Percentiles rank a stretch among this genome's conserved stretches.
phyloP scores from a whole-genome alignment of 37 sponge, comb jelly and placozoan genomes.

The Beroe forskalii region DNA sequence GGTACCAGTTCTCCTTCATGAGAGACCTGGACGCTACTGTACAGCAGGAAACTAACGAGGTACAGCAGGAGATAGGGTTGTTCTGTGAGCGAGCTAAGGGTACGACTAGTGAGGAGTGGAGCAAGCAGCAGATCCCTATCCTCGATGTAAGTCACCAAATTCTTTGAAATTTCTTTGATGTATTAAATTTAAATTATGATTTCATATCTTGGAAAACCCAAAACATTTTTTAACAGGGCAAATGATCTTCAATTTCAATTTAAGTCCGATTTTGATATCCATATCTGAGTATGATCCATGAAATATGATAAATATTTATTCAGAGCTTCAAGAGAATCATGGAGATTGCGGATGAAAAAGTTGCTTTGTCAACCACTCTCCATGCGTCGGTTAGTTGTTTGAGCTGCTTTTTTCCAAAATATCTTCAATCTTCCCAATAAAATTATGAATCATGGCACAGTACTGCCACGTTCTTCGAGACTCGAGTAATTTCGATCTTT shows the following conservation, averaged over 20 bases:
- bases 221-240: no score
- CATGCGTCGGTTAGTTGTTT: constrained; percentile 25
- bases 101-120: constrained; percentile 41
- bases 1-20: constrained; percentile 61
- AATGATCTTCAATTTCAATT: no score
- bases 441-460: no score
- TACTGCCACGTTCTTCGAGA: no score
- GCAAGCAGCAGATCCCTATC: background rate
- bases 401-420: background rate
- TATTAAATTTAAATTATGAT: background rate
- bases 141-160: background rate
- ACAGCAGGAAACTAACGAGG: constrained; percentile 20
- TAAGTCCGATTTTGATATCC: no score
- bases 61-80: background rate
- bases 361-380: background rate
- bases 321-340: constrained; percentile 55
- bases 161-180: background rate
- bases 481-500: no score
- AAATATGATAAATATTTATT: background rate
- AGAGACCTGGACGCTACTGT: constrained; percentile 16
- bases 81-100: constrained; percentile 37
- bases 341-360: constrained; percentile 55
- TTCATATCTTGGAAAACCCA: no score
- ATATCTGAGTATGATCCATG: background rate
- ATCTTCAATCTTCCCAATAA: no score